These are phyloP conservation scores for Porites cylindrica DNA, from an alignment of 92 coral and sea anemone species.

Conservation along the genomic window DNA sequence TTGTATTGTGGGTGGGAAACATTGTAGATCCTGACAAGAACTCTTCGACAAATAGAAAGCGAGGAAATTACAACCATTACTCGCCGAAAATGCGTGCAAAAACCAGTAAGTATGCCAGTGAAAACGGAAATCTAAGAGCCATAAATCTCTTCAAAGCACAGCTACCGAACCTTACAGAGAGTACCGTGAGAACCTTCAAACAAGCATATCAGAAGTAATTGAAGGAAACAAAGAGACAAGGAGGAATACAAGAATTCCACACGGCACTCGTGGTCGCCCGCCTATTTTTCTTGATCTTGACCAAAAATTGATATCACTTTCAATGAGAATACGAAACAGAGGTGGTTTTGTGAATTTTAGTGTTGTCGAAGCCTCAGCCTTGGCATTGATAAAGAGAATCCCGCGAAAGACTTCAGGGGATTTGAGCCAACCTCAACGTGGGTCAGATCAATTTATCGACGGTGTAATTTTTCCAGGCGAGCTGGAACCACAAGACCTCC, in stretches of 20 bases:
- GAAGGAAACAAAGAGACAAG: no score
- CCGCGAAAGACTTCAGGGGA: constrained; percentile 35
- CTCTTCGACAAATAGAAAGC: constrained; percentile 31
- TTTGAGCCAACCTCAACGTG: constrained; percentile 33
- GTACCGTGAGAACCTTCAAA: constrained; percentile 54
- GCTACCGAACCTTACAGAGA: constrained; percentile 38
- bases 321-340: constrained; percentile 62
- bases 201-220: no score
- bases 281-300: constrained; percentile 64
- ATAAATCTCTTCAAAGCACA: constrained; percentile 41
- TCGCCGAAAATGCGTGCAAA: constrained; percentile 46
- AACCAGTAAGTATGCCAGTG: constrained; percentile 40
- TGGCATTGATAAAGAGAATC: constrained; percentile 61
- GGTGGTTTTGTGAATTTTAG: constrained; percentile 60
- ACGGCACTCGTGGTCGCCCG: constrained; percentile 65
- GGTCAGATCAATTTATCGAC: background rate
- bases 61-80: constrained; percentile 61
- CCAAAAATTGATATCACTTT: constrained; percentile 46
- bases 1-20: constrained; percentile 35
- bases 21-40: constrained; percentile 30
- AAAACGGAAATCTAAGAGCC: constrained; percentile 44
- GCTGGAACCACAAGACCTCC: no score
- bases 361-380: constrained; percentile 57
- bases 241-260: constrained; percentile 53
- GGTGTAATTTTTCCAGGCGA: no score